Conservation (phyloP, 2,888 invertebrate genomes). For the Himalopsyche anomala region DNA sequence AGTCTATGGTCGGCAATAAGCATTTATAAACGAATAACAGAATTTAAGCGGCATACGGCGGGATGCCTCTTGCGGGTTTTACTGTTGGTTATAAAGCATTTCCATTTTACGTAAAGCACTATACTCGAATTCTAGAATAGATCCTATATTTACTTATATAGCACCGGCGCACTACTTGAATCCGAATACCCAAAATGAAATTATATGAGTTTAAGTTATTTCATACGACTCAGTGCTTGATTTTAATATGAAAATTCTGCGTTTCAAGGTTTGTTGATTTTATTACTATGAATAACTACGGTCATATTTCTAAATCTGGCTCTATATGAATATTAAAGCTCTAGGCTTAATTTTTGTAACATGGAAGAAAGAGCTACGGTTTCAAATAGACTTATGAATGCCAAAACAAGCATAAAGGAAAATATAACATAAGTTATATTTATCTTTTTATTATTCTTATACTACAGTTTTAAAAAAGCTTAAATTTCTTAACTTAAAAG, state of each 20-base stretch:
- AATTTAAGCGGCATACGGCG: not conserved
- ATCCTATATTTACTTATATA: not conserved
- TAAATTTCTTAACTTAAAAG: no score
- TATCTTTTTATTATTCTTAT: no score
- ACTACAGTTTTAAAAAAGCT: no score
- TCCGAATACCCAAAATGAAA: not conserved
- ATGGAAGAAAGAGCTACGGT: no score
- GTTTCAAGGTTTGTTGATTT: not conserved
- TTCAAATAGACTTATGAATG: no score
- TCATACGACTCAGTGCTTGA: conserved; percentile 2
- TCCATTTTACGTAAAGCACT: not conserved
- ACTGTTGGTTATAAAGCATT: conserved; percentile 15
- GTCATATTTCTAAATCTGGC: no score
- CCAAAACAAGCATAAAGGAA: no score
- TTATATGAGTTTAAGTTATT: conserved; percentile 4
- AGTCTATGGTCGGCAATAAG: no score
- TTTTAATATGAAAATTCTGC: conserved; percentile 1
- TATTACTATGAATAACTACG: not conserved
- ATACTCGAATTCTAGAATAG: conserved; percentile 4
- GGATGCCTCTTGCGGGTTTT: conserved; percentile 16
- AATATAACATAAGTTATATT: no score
- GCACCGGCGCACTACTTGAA: not conserved
- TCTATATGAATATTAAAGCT: no score
- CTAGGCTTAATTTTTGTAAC: no score
- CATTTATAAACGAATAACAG: not conserved